Evolutionary conservation across 1,140 invertebrate genomes (phyloP).

Genomic region (Bombus pascuorum): DNA sequence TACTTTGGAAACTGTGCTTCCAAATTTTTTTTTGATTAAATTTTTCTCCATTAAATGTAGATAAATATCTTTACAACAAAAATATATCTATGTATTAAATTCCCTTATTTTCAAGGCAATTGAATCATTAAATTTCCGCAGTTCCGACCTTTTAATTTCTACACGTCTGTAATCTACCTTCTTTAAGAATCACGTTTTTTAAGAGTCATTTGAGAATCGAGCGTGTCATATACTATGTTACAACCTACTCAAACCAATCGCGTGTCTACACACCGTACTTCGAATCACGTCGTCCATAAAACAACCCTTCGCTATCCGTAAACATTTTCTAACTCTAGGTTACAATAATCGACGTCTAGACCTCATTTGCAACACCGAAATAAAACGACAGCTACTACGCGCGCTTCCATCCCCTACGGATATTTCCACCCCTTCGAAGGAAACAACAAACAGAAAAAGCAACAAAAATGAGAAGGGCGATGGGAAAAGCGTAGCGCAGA

Average conservation of each 20-base stretch:
- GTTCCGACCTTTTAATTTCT: too few species aligned
- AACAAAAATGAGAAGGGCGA: conserved; percentile 2
- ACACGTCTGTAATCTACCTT: too few species aligned
- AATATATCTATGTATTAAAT: too few species aligned
- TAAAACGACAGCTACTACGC: not conserved
- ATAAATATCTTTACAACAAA: too few species aligned
- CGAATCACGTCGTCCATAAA: not conserved
- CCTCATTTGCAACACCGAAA: not conserved
- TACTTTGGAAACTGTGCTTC: too few species aligned
- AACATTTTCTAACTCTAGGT: not conserved
- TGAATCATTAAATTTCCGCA: not conserved
- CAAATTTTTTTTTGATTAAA: too few species aligned
- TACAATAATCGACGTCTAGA: not conserved
- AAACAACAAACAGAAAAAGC: not conserved
- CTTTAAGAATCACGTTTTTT: too few species aligned
- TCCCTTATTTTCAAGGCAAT: not conserved
- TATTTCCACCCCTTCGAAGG: not conserved
- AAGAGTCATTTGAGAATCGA: not conserved
- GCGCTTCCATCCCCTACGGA: not conserved
- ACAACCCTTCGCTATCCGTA: not conserved
- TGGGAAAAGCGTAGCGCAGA: not conserved
- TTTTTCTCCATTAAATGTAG: too few species aligned
- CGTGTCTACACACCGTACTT: too few species aligned
- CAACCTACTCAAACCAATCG: too few species aligned
- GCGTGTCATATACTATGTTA: too few species aligned